These are phyloP conservation scores for Pipistrellus nathusii DNA, from an alignment of 2,797 vertebrate genomes.

Conservation along the genomic window DNA sequence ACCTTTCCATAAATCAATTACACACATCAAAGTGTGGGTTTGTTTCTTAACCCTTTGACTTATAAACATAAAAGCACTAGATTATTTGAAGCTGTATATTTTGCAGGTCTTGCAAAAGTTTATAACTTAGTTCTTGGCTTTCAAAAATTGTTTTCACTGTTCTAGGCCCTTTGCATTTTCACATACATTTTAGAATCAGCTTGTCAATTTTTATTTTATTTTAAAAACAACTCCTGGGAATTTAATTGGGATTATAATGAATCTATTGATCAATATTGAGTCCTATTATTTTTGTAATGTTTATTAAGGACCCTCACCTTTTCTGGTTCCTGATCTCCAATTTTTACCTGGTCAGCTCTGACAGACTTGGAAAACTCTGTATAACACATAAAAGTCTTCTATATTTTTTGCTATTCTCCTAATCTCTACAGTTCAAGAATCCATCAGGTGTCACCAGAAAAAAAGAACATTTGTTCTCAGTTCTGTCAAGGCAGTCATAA, in stretches of 20 bases:
- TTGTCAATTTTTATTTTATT: not conserved
- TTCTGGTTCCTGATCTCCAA: not conserved
- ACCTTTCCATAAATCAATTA: not conserved
- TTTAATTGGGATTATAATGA: not conserved
- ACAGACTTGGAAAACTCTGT: not conserved
- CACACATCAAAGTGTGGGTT: not conserved
- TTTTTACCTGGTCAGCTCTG: not conserved
- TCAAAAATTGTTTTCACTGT: not conserved
- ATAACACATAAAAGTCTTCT: not conserved
- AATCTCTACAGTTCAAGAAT: not conserved
- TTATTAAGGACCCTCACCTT: not conserved
- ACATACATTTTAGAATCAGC: not conserved
- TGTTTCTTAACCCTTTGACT: not conserved
- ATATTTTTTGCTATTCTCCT: not conserved
- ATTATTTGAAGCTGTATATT: not conserved
- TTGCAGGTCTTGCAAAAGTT: not conserved
- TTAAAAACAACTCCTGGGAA: not conserved
- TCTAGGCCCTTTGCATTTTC: not conserved
- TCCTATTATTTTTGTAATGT: not conserved
- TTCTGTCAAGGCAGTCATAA: not conserved
- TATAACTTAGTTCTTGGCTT: not conserved
- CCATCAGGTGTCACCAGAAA: not conserved
- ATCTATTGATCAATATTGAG: not conserved
- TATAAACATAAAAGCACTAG: not conserved
- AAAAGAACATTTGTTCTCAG: not conserved